These are phyloP conservation scores for Phrynocephalus versicolor DNA, from an alignment of 2,113 vertebrate species.

Conservation along the genomic window DNA sequence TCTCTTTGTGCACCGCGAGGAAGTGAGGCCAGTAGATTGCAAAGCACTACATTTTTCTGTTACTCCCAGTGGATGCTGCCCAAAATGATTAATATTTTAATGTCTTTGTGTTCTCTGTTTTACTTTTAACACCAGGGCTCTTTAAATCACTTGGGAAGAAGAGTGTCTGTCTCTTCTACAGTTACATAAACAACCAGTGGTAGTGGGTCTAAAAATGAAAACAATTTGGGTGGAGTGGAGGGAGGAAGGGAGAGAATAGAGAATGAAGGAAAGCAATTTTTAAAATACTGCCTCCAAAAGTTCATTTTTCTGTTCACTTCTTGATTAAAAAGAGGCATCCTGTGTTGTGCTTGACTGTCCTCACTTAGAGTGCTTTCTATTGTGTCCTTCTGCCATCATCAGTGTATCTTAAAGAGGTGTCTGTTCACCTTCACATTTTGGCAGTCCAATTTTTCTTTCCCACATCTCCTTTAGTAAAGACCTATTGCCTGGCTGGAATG, in stretches of 20 bases:
- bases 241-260: constrained; percentile 36
- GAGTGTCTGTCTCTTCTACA: constrained; percentile 61
- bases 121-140: constrained; percentile 63
- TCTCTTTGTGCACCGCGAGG: constrained; percentile 36
- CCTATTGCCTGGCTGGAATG: constrained; percentile 56
- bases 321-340: neutral
- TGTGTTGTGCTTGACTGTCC: constrained; percentile 43
- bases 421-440: neutral
- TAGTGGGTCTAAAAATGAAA: constrained; percentile 26
- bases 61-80: constrained; percentile 55
- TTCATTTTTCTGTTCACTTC: neutral
- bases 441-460: neutral
- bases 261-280: constrained; percentile 21
- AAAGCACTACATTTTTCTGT: constrained; percentile 56
- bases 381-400: neutral
- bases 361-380: constrained; percentile 12
- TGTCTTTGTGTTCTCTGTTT: constrained; percentile 77
- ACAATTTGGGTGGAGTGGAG: constrained; percentile 22
- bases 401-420: neutral
- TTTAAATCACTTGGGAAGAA: constrained; percentile 74
- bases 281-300: constrained; percentile 16
- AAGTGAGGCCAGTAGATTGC: constrained; percentile 48
- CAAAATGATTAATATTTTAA: constrained; percentile 75
- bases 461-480: constrained; percentile 36
- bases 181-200: constrained; percentile 67